Percentiles rank a stretch among this genome's conserved stretches.
Conservation (phyloP, 2,888 invertebrate species). For the Sympetrum striolatum region DNA sequence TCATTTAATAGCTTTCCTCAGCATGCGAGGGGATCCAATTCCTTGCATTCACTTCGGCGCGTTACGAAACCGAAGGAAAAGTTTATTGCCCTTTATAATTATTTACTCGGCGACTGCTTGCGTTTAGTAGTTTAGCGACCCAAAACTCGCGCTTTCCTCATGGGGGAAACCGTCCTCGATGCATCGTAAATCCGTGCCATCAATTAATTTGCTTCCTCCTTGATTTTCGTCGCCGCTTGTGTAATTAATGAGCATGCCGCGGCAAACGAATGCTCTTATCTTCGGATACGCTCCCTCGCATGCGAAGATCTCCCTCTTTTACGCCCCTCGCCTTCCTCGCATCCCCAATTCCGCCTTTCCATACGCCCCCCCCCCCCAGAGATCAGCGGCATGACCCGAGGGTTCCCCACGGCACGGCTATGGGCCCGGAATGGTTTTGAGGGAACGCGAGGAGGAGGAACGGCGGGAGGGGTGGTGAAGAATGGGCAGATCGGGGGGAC, state of each 20-base stretch:
- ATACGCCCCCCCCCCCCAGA: not conserved
- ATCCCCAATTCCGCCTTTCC: not conserved
- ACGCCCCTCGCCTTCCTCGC: not conserved
- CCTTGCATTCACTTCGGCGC: no score
- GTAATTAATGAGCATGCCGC: not conserved
- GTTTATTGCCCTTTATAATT: no score
- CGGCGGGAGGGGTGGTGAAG: not conserved
- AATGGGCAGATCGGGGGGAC: not conserved
- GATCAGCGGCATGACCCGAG: conserved; percentile 19
- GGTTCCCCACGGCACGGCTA: not conserved
- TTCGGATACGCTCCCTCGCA: not conserved
- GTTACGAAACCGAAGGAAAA: no score
- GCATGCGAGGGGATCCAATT: no score
- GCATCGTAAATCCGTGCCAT: not conserved
- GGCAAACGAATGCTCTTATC: not conserved
- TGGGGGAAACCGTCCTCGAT: not conserved
- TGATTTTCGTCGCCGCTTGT: not conserved
- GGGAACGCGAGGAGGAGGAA: not conserved
- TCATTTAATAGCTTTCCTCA: no score
- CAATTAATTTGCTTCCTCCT: not conserved
- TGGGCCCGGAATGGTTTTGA: not conserved
- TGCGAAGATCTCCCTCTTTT: not conserved
- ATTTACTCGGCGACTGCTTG: no score
- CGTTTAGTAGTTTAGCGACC: no score
- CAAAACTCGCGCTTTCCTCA: no score